phyloP scores from a whole-genome alignment of 2,888 invertebrate genomes.

The Crematogaster levior region DNA sequence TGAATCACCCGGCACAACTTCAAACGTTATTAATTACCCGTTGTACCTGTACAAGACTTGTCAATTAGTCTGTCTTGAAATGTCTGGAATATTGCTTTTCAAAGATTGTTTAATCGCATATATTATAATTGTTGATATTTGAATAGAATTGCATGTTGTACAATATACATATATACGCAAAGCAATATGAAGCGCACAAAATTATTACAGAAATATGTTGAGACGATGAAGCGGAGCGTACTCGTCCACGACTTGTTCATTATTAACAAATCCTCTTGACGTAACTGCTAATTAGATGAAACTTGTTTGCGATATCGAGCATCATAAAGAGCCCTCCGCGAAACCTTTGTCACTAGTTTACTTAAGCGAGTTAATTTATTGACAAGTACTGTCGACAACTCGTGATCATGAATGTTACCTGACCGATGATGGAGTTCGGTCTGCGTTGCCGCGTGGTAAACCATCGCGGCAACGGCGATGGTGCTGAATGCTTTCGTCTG shows the following conservation, averaged over 20 bases:
- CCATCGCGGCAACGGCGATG: conserved; percentile 68
- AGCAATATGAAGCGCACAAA: background rate
- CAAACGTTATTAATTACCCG: conserved; percentile 52
- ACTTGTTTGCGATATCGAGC: conserved; percentile 19
- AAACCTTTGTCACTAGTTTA: conserved; percentile 54
- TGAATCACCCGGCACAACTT: conserved; percentile 68
- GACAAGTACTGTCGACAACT: conserved; percentile 67
- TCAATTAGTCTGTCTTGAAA: conserved; percentile 18
- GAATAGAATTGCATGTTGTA: background rate
- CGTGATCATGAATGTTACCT: conserved; percentile 59
- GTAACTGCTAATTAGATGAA: conserved; percentile 6
- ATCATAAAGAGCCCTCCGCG: background rate
- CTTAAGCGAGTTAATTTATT: conserved; percentile 74
- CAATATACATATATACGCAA: no score
- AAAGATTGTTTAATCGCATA: background rate
- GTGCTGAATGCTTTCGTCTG: conserved; percentile 76
- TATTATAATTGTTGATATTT: background rate
- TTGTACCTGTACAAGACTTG: conserved; percentile 14
- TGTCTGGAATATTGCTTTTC: background rate
- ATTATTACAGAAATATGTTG: background rate
- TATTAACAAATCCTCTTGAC: conserved; percentile 12
- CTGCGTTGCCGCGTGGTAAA: conserved; percentile 57
- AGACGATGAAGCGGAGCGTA: background rate
- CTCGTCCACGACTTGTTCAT: background rate
- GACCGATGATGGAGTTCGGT: conserved; percentile 28